Percentiles rank a stretch among this genome's conserved stretches.
phyloP scores from a whole-genome alignment of 1,140 invertebrate genomes.

The Babylonia areolata region DNA sequence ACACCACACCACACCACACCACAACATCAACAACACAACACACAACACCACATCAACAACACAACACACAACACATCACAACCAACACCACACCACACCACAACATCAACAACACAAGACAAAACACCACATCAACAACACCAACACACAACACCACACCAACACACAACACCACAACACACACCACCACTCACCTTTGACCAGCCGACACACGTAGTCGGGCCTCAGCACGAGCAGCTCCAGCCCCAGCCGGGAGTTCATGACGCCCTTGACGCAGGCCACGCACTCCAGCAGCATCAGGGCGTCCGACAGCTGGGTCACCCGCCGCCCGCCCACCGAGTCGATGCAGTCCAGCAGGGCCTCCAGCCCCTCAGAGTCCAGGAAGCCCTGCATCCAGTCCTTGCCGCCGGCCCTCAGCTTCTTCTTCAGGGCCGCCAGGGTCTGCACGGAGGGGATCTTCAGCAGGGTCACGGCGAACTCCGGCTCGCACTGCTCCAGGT shows the following conservation, averaged over 20 bases:
- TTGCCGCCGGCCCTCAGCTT: conserved; percentile 71
- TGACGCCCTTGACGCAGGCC: conserved; percentile 76
- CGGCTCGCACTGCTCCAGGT: conserved; percentile 63
- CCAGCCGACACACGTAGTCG: conserved; percentile 75
- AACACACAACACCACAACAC: neutral
- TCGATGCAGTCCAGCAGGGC: conserved; percentile 77
- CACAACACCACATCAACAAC: too few relatives aligned
- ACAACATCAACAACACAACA: too few relatives aligned
- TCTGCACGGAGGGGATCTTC: conserved; percentile 73
- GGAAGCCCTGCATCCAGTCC: conserved; percentile 77
- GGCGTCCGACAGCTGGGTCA: conserved; percentile 73
- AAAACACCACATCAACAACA: too few relatives aligned
- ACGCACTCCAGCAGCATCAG: conserved; percentile 77
- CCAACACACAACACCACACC: neutral
- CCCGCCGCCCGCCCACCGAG: conserved; percentile 66
- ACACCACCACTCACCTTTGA: conserved; percentile 69
- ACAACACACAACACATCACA: too few relatives aligned
- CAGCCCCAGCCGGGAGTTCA: conserved; percentile 78
- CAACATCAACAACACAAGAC: too few relatives aligned
- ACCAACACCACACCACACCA: too few relatives aligned
- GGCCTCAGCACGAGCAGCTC: conserved; percentile 76
- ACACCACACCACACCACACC: too few relatives aligned
- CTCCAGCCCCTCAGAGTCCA: conserved; percentile 76
- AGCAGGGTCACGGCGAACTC: conserved; percentile 76
- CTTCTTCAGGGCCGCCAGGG: conserved; percentile 75